phyloP scores from a whole-genome alignment of 2,113 vertebrate species.

The Phalacrocorax brasilianus region DNA sequence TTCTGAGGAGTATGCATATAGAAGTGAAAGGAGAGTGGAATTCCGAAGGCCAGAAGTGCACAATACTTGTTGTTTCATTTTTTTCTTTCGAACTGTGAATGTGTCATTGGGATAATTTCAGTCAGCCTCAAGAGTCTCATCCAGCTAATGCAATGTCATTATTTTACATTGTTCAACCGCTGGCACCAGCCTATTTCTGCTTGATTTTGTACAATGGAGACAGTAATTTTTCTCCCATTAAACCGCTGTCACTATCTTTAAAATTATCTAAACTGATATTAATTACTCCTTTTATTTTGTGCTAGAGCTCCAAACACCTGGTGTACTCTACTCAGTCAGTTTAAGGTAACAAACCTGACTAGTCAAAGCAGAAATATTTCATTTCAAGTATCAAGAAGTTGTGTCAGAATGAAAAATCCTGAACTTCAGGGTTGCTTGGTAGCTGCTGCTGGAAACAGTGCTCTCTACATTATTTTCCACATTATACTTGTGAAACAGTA shows the following conservation, averaged over 20 bases:
- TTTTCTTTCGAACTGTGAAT: not conserved
- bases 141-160: not conserved
- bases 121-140: not conserved
- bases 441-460: not conserved
- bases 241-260: not conserved
- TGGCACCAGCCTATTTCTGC: not conserved
- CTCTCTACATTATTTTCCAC: not conserved
- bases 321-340: not conserved
- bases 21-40: not conserved
- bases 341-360: not conserved
- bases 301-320: not conserved
- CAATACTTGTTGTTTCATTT: not conserved
- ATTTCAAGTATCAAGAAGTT: not conserved
- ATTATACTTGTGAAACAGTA: not conserved
- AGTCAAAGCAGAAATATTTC: not conserved
- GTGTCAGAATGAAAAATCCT: constrained; percentile 15
- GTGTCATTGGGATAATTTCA: not conserved
- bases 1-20: not conserved
- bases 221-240: not conserved
- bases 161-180: not conserved
- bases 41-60: not conserved
- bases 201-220: not conserved
- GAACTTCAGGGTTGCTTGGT: not conserved
- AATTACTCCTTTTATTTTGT: not conserved
- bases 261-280: not conserved